These are phyloP conservation scores for Vimba vimba DNA, from an alignment of 2,113 vertebrate genomes.

Conservation along the genomic window DNA sequence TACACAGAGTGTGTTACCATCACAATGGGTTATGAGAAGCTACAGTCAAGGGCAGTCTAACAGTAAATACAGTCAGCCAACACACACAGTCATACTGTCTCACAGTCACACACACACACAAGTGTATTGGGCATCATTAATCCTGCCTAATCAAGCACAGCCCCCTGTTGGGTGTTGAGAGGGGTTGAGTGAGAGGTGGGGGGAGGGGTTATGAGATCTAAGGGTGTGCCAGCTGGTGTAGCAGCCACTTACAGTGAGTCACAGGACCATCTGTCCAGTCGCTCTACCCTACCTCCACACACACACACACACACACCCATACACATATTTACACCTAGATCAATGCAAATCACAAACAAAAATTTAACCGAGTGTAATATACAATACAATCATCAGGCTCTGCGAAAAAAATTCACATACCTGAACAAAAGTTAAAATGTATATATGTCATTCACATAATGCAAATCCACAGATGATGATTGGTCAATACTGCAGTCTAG, in stretches of 20 bases:
- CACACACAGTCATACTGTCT: constrained; percentile 59
- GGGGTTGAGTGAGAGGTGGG: constrained; percentile 60
- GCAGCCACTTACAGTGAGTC: constrained; percentile 75
- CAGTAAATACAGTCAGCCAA: constrained; percentile 73
- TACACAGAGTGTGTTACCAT: constrained; percentile 65
- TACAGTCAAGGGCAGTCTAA: constrained; percentile 72
- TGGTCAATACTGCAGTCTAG: not conserved
- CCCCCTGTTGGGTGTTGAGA: constrained; percentile 70
- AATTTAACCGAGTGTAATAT: not conserved
- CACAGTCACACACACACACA: constrained; percentile 56
- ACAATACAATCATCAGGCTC: not conserved
- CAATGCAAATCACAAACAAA: not conserved
- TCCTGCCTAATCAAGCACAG: constrained; percentile 78
- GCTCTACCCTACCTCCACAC: constrained; percentile 23
- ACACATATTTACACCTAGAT: constrained; percentile 38
- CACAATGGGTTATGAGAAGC: constrained; percentile 66
- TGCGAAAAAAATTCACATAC: not conserved
- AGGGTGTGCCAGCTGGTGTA: constrained; percentile 75
- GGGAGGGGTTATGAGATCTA: constrained; percentile 53
- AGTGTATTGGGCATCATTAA: constrained; percentile 70
- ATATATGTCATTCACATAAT: not conserved
- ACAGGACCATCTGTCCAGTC: constrained; percentile 77
- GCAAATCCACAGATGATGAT: not conserved
- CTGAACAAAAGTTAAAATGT: not conserved
- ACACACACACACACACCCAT: constrained; percentile 8